These are phyloP conservation scores for Galleria mellonella DNA, from an alignment of 1,140 invertebrate species.

Conservation along the genomic window DNA sequence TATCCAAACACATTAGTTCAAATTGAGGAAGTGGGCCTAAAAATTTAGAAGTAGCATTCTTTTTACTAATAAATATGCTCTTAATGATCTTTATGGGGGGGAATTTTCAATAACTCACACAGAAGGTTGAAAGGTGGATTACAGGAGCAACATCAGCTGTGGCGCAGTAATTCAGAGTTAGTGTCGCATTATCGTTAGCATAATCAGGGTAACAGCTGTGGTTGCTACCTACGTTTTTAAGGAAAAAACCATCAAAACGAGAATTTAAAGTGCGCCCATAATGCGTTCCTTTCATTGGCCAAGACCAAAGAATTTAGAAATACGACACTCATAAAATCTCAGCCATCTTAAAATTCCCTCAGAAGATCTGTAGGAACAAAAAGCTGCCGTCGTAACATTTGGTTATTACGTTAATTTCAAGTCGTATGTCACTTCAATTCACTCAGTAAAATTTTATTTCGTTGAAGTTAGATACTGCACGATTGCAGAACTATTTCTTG, in stretches of 20 bases:
- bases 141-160: neutral
- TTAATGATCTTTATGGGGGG: constrained; percentile 4
- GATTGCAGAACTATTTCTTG: too few species aligned
- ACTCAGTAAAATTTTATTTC: too few species aligned
- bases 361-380: too few species aligned
- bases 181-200: constrained; percentile 30
- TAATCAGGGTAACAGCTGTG: constrained; percentile 26
- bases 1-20: too few species aligned
- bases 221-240: constrained; percentile 2
- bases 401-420: too few species aligned
- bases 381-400: too few species aligned
- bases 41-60: too few species aligned
- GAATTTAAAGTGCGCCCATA: constrained; percentile 2
- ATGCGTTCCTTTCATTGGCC: constrained; percentile 2
- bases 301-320: neutral
- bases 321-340: neutral
- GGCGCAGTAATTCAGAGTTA: constrained; percentile 25
- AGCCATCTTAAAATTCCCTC: neutral
- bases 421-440: too few species aligned
- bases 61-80: neutral
- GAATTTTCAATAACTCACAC: constrained; percentile 4
- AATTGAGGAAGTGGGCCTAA: too few species aligned
- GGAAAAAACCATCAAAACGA: constrained; percentile 1
- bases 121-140: constrained; percentile 2
- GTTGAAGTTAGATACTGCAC: too few species aligned